phyloP scores from a whole-genome alignment of 2,888 invertebrate species.

The Acleris laterana region DNA sequence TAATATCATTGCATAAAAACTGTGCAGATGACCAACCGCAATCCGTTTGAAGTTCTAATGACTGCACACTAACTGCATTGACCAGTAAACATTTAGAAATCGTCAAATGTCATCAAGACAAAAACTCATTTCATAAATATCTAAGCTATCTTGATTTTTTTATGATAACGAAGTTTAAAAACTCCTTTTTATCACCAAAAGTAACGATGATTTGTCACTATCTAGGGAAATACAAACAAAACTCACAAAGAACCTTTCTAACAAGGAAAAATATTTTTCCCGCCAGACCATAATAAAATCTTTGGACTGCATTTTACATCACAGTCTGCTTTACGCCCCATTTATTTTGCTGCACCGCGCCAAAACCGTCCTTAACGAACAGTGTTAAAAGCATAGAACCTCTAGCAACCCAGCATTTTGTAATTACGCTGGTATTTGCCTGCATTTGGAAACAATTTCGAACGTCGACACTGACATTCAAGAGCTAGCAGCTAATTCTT shows the following conservation, averaged over 20 bases:
- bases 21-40: no score
- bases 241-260: slow-evolving; percentile 55
- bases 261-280: slow-evolving; percentile 64
- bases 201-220: slow-evolving; percentile 59
- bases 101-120: no score
- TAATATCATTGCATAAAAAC: no score
- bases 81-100: no score
- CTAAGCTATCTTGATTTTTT: no score
- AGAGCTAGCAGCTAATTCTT: slow-evolving; percentile 1
- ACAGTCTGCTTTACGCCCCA: not conserved
- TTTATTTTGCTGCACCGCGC: not conserved
- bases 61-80: no score
- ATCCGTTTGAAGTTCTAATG: no score
- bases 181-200: slow-evolving; percentile 41
- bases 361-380: not conserved
- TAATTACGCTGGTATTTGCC: slow-evolving; percentile 12
- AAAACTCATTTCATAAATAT: no score
- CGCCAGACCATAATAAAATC: slow-evolving; percentile 52
- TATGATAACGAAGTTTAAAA: slow-evolving; percentile 10
- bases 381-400: not conserved
- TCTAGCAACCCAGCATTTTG: not conserved
- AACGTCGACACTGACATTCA: slow-evolving; percentile 6
- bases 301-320: slow-evolving; percentile 45
- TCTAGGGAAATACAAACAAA: slow-evolving; percentile 61
- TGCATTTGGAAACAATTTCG: slow-evolving; percentile 15